Base-by-base conservation (phyloP, 2,113 vertebrate genomes). In the Kryptolebias marmoratus region DNA sequence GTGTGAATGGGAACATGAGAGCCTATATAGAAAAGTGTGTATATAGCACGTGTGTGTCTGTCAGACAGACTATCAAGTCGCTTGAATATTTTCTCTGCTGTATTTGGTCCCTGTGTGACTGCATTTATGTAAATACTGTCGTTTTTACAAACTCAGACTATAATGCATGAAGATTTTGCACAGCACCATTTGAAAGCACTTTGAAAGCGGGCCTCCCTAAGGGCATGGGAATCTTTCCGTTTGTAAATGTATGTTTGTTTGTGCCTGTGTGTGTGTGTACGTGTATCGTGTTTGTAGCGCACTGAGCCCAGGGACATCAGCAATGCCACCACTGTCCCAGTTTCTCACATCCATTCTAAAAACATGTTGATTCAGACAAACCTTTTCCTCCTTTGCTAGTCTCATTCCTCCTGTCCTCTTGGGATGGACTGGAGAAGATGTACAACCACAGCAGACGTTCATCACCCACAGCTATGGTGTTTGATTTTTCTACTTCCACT, bases 291-390 rank as follows among this genome's bases (percentile, higher is more conserved):
- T 85, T 83, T 91, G 86, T 71, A 75, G 66, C 69, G 0, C 52
- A 11, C 77, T 63, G 82, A 87, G 87, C 89, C 87, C 79, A 69
- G 92, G 90, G 91, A 93, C 91, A 93, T 90, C 89, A 90, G 81
- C 63, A 22, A 88, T 89, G 91, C 88, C 79, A 87, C 86, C 85
- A 88, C 84, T 92, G 91, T 92, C 90, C 93, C 89, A 92, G 81
- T 93, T 94, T 93, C 79, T 83, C 79, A 73, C 88, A 91, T 90
- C 80, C 84, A 75, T 68, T 81, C 88, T 90, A 90, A 88, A 90
- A 92, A 91, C 86, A 89, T 90, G 89, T 92, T 92, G 87, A 92
- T 91, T 89, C 90, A 91, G 81, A 92, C 82, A 85, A 91, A 85
- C 75, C 79, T 73, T 76, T 77, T 82, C 81, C 75, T 80, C 55